These are phyloP conservation scores for Phataginus tricuspis DNA, from an alignment of 2,797 vertebrate species.

Conservation along the genomic window DNA sequence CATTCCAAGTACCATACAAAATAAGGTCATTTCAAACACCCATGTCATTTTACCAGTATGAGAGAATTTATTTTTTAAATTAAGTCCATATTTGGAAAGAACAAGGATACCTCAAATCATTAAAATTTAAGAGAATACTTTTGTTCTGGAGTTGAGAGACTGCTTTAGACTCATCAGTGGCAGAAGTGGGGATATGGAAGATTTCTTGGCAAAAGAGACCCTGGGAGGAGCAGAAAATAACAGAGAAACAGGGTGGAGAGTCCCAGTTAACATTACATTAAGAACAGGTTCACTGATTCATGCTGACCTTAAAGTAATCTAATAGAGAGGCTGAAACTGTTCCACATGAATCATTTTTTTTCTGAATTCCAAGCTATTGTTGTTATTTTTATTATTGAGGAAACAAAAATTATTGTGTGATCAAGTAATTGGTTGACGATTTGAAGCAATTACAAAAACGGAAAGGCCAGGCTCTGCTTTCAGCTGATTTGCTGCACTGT, in stretches of 20 bases:
- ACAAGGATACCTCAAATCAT: constrained; percentile 31
- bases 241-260: constrained; percentile 78
- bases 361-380: constrained; percentile 80
- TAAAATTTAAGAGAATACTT: constrained; percentile 49
- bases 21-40: neutral
- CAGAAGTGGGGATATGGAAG: constrained; percentile 49
- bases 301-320: constrained; percentile 80
- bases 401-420: constrained; percentile 61
- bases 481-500: neutral
- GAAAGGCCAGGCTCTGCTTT: neutral
- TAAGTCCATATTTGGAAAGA: neutral
- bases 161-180: neutral
- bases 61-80: neutral
- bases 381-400: constrained; percentile 81
- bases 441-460: constrained; percentile 27
- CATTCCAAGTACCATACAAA: neutral
- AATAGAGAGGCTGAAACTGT: constrained; percentile 72
- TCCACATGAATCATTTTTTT: constrained; percentile 84
- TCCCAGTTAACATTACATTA: constrained; percentile 80
- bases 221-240: constrained; percentile 65
- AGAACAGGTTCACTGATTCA: constrained; percentile 86
- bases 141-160: constrained; percentile 47
- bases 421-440: constrained; percentile 31
- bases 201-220: constrained; percentile 63
- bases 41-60: neutral